Evolutionary conservation across 2,797 vertebrate species (phyloP), one percentile per base, ranked within the genome.

Genomic region (Novumbra hubbsi): DNA sequence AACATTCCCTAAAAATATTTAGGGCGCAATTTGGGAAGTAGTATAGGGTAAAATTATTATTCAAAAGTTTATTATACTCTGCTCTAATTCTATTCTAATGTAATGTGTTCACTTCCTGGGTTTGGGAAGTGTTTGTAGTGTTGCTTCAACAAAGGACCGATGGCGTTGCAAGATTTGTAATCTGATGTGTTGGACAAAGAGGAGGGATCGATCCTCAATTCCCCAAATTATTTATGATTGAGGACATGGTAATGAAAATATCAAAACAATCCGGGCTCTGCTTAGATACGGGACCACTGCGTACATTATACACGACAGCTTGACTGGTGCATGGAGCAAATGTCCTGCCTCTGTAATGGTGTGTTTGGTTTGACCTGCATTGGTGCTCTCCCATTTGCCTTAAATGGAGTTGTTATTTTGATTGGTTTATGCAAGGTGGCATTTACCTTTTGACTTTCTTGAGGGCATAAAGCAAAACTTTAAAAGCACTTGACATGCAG

Each of bases 191-290:
- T 38, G 65, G 71, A 32, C 34, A 38, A 81, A 78, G 83, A 80
- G 80, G 82, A 86, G 79, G 83, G 84, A 90, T 87, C 79, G 71
- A 86, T 71, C 83, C 83, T 86, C 79, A 85, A 80, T 86, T 81
- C 83, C 72, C 68, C 14, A 78, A 76, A 87, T 93, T 92, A 93
- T 94, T 94, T 93, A 94, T 94, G 94, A 94, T 94, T 93, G 92
- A 94, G 91, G 91, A 92, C 90, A 88, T 89, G 90, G 90, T 94
- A 90, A 93, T 93, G 93, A 93, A 94, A 94, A 93, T 93, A 94
- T 94, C 94, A 91, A 92, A 93, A 92, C 90, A 90, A 94, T 94
- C 92, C 83, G 88, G 89, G 90, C 92, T 92, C 92, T 94, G 94
- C 81, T 78, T 86, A 94, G 94, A 94, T 94, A 94, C 85, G 80